These are phyloP conservation scores for Idaea aversata DNA, from an alignment of 2,888 invertebrate species.

Conservation along the genomic window DNA sequence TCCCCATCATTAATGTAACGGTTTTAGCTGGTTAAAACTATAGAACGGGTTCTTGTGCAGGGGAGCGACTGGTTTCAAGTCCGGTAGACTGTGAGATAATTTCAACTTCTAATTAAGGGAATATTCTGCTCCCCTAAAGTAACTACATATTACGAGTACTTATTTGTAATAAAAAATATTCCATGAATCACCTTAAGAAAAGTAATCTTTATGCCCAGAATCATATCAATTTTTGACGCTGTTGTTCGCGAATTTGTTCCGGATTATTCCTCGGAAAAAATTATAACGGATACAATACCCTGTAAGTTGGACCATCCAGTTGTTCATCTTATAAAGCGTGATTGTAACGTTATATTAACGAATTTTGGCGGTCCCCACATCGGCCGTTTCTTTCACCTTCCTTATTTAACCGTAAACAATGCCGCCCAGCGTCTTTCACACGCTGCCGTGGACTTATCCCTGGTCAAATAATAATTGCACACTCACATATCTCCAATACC, in stretches of 20 bases:
- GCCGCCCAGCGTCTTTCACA: constrained; percentile 75
- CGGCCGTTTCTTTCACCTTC: constrained; percentile 68
- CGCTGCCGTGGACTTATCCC: constrained; percentile 76
- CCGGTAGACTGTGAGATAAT: constrained; percentile 69
- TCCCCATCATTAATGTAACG: constrained; percentile 80
- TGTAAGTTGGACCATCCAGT: constrained; percentile 36
- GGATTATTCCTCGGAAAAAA: constrained; percentile 14
- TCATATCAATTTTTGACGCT: constrained; percentile 13
- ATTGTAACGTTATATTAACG: constrained; percentile 66
- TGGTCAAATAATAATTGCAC: constrained; percentile 80
- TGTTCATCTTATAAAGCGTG: constrained; percentile 59
- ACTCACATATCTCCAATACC: constrained; percentile 55
- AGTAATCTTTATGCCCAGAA: constrained; percentile 9
- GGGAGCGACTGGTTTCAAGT: constrained; percentile 69
- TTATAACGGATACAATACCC: constrained; percentile 31
- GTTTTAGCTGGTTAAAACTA: constrained; percentile 79
- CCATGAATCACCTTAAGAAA: not conserved
- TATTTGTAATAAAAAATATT: not conserved
- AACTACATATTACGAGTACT: not conserved
- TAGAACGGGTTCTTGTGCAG: constrained; percentile 71
- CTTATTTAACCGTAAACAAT: constrained; percentile 80
- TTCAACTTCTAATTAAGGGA: constrained; percentile 65
- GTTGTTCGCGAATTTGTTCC: constrained; percentile 25
- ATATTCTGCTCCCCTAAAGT: constrained; percentile 28
- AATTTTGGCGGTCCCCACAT: constrained; percentile 54